Evolutionary conservation across 2,888 invertebrate genomes (phyloP).

Genomic region (Caenorhabditis afra): DNA sequence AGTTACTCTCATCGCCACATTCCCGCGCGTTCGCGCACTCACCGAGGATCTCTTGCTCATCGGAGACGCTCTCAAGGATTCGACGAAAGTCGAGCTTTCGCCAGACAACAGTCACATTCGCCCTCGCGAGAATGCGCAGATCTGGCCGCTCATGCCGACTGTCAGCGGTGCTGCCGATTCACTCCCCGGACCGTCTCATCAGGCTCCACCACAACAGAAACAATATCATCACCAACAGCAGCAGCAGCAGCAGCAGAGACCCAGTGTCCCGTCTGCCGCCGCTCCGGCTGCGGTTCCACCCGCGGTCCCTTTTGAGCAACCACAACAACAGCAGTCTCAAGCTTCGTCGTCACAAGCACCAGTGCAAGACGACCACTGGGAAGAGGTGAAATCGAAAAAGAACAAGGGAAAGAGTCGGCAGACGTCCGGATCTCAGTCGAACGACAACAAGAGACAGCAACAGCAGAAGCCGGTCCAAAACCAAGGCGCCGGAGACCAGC

Average conservation of each 20-base stretch:
- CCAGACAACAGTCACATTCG: constrained; percentile 65
- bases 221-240: constrained; percentile 12
- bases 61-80: constrained; percentile 89
- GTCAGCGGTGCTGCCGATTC: constrained; percentile 59
- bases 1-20: constrained; percentile 93
- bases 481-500: constrained; percentile 40
- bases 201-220: constrained; percentile 19
- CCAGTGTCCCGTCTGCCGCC: constrained; percentile 20
- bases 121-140: constrained; percentile 86
- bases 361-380: constrained; percentile 60
- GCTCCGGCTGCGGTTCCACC: not conserved
- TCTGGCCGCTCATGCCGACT: constrained; percentile 87
- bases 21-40: constrained; percentile 92
- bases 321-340: constrained; percentile 17
- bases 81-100: constrained; percentile 84
- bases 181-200: constrained; percentile 30
- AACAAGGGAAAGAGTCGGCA: constrained; percentile 61
- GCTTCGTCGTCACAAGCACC: constrained; percentile 6
- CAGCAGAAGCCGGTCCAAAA: constrained; percentile 15
- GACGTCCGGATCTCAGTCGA: constrained; percentile 33
- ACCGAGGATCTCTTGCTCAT: constrained; percentile 90
- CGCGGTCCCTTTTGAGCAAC: constrained; percentile 1
- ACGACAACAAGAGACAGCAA: constrained; percentile 24
- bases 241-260: constrained; percentile 23
- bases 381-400: constrained; percentile 71